phyloP scores from a whole-genome alignment of 2,888 invertebrate species.

The Sarcophaga carnaria region DNA sequence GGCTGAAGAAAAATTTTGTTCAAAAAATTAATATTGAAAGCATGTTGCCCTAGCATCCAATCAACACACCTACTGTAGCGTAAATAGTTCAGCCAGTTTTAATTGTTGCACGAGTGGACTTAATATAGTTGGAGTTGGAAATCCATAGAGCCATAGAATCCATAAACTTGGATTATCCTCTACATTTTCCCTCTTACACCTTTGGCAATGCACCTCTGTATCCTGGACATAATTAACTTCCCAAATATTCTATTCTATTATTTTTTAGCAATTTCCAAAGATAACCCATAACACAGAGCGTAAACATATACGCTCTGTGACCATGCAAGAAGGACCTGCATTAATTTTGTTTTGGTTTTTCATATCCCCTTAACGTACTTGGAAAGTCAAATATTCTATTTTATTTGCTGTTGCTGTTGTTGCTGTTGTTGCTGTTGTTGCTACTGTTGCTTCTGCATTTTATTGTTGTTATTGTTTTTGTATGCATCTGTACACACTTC shows the following conservation, averaged over 20 bases:
- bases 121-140: too few species aligned
- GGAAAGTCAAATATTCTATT: slow-evolving; percentile 30
- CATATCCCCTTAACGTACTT: slow-evolving; percentile 7
- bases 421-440: too few species aligned
- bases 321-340: slow-evolving; percentile 23
- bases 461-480: not conserved
- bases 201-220: too few species aligned
- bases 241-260: not conserved
- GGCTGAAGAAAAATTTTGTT: too few species aligned
- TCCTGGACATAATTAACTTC: too few species aligned
- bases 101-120: too few species aligned
- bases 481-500: not conserved
- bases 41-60: too few species aligned
- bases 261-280: not conserved
- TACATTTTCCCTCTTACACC: too few species aligned
- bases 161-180: not conserved
- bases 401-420: not conserved
- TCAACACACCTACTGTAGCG: too few species aligned
- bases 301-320: slow-evolving; percentile 17
- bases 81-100: too few species aligned
- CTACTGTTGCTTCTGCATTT: not conserved
- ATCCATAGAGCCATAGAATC: not conserved
- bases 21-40: too few species aligned
- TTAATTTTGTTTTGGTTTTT: not conserved
- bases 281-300: slow-evolving; percentile 15